Evolutionary conservation across 2,113 vertebrate species (phyloP), one percentile per base, ranked within the genome.

Genomic region (Hippocampus mohnikei): DNA sequence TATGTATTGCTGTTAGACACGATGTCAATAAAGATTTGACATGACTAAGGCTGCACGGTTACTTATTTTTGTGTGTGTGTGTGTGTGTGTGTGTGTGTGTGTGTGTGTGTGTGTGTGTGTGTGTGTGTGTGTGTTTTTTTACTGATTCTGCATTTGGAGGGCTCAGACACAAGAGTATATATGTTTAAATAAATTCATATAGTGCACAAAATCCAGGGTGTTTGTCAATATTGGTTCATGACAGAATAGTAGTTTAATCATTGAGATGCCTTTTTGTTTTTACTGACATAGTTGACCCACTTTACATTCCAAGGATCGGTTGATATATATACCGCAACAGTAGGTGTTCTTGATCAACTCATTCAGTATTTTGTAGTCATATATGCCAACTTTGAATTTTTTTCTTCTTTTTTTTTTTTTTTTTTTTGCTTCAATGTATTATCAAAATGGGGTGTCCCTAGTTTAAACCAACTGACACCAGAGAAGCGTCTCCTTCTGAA

Each of bases 1-100:
- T 61, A 56, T 85, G 81, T 86, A 90, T 79, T 88, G 82, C 85
- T 89, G 84, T 91, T 78, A 84, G 90, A 88, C 88, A 88, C 88
- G 83, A 81, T 84, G 84, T 85, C 72, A 93, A 93, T 93, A 93
- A 93, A 93, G 69, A 87, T 81, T 89, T 87, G 81, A 87, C 78
- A 76, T 86, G 75, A 90, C n/a, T 63, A 73, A 81, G 69, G 67
- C 65, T 79, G 74, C 61, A 69, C 8, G 16, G 66, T 4, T 79
- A 3, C 44, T 20, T 73, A 37, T 81, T 12, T 71, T 71, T 79
- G 13, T 73, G 29, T 33, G 29, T 33, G 29, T 33, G 29, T 33
- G 29, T 33, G 29, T 33, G 29, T 33, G 29, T 33, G 29, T 5
- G 29, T 33, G 29, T 33, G 29, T 33, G 29, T 33, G 29, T 33